A percentile compares a stretch with the other conserved stretches of the same genome.
Evolutionary conservation across 2,888 invertebrate genomes (phyloP).

Genomic region (Cordylochernes scorpioides): DNA sequence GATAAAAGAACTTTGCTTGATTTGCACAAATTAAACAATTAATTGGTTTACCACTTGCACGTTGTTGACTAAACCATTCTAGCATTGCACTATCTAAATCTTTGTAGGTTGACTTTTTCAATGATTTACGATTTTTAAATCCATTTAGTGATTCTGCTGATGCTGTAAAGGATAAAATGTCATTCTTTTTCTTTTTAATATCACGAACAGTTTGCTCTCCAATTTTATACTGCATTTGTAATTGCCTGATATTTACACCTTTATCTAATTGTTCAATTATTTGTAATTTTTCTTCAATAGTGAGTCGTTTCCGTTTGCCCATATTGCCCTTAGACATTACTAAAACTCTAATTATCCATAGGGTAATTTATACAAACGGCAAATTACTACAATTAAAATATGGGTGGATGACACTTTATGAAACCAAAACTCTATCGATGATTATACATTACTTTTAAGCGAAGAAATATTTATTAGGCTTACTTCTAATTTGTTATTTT

Average conservation of each 20-base stretch:
- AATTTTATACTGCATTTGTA: neutral
- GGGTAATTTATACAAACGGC: no score
- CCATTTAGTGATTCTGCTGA: neutral
- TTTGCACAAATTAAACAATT: neutral
- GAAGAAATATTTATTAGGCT: no score
- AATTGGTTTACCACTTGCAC: neutral
- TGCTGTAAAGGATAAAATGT: neutral
- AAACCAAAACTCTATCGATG: no score
- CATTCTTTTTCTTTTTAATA: neutral
- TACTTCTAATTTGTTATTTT: no score
- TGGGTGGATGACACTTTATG: no score
- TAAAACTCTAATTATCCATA: no score
- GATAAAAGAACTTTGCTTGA: neutral
- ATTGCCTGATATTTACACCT: neutral
- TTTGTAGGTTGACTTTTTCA: neutral
- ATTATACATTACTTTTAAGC: no score
- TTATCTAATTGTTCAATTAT: slow-evolving; percentile 1
- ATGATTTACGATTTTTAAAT: neutral
- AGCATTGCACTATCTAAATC: neutral
- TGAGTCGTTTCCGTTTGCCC: neutral
- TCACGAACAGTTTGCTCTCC: neutral
- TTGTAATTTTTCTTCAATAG: neutral
- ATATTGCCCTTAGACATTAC: neutral
- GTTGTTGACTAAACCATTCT: neutral
- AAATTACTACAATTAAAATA: no score